Base-by-base conservation (phyloP, 1,140 invertebrate genomes). In the Lethrus apterus region DNA sequence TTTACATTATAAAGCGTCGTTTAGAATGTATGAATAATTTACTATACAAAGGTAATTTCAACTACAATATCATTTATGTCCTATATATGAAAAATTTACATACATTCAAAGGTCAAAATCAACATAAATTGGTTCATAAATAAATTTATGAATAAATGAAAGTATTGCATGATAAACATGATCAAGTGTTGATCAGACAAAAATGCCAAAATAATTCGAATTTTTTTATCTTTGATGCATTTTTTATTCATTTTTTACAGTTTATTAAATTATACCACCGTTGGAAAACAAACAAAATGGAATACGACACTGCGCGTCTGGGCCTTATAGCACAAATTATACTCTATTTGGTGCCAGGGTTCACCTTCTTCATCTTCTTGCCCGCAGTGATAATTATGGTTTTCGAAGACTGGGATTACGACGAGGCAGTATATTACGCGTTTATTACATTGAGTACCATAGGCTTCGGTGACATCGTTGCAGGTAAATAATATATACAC, bases 381-480 rank as follows among this genome's bases (percentile, higher is more conserved):
- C 93, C 94, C 0, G 82, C 93, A 0, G 83, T 81, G 34, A 78
- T 96, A 8, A 95, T 97, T 58, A 80, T 84, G 0, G 73, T 86
- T 23, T 86, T 93, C 47, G 93, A 96, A 70, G 77, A 75, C 1
- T 96, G 93, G 93, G 75, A 78, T 2, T 95, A 91, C 60, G 79
- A 91, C n/a, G 80, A 91, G 31, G 78, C 88, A 0, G 76, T 95
- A 26, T 96, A 96, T 64, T 96, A 89, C 57, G 85, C 87, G 10
- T 94, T 93, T 65, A 86, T 95, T 18, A 92, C 90, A 0, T 74
- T 94, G 2, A 89, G 90, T 0, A 96, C 93, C 5, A 94, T 95
- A 56, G 93, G 93, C 14, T 96, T 95, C 65, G 93, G 92, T 23
- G 92, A 96, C 69, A 85, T 81, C 56, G 91, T 95, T 11, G 89